A percentile compares a stretch with the other conserved stretches of the same genome.
phyloP scores from a whole-genome alignment of 2,797 vertebrate species.

The Microhierax caerulescens region DNA sequence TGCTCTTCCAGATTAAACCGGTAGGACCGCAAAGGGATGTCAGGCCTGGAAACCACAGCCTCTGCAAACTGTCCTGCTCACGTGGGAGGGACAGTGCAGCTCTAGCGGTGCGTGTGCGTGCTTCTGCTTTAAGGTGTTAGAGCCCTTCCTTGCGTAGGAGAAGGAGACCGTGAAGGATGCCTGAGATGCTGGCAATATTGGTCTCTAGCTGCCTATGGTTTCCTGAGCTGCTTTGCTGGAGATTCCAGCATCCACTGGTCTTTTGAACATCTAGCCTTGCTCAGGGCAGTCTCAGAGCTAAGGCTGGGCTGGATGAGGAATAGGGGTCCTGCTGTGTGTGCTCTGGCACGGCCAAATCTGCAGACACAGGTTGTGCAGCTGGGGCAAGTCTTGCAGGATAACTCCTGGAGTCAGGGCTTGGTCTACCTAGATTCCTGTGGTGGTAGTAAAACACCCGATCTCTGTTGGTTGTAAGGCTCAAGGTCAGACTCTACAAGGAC shows the following conservation, averaged over 20 bases:
- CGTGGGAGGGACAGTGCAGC: neutral
- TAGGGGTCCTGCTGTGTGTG: neutral
- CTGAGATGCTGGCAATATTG: neutral
- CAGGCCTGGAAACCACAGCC: neutral
- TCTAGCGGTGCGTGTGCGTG: neutral
- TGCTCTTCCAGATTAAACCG: neutral
- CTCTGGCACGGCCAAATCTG: neutral
- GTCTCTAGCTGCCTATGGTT: neutral
- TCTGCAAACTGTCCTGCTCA: neutral
- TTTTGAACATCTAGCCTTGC: neutral
- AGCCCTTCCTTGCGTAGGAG: neutral
- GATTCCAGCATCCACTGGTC: fast-evolving
- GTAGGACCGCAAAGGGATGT: neutral
- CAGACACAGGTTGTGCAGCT: neutral
- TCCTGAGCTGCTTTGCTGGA: neutral
- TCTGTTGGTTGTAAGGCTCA: neutral
- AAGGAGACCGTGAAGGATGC: neutral
- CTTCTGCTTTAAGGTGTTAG: neutral
- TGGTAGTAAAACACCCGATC: neutral
- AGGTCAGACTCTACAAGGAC: neutral
- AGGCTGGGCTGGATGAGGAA: neutral
- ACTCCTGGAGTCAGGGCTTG: neutral
- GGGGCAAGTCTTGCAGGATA: neutral
- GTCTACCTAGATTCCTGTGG: neutral
- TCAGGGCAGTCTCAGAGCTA: neutral